Percentiles rank a stretch among this genome's conserved stretches.
These are phyloP conservation scores for Barypeithes pellucidus DNA, from an alignment of 2,888 invertebrate genomes.

Conservation along the genomic window DNA sequence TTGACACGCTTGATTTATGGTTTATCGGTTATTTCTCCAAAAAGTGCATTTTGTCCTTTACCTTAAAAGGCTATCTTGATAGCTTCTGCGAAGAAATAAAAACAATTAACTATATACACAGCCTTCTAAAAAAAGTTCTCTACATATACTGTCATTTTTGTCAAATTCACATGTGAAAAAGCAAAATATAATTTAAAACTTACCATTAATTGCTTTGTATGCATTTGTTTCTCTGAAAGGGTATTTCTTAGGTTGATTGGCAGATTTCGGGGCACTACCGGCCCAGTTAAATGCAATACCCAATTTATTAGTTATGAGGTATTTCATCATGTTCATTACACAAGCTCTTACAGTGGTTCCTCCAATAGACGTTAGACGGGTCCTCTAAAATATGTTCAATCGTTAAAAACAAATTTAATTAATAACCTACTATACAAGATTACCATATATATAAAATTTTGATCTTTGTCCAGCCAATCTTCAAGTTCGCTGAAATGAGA, in stretches of 20 bases:
- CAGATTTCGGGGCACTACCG: no score
- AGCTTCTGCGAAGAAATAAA: background rate
- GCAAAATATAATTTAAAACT: background rate
- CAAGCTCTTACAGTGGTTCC: no score
- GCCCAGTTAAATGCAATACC: no score
- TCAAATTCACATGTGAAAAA: no score
- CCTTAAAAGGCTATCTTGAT: background rate
- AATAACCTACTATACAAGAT: background rate
- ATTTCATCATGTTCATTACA: no score
- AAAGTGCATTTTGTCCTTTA: background rate
- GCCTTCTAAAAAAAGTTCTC: no score
- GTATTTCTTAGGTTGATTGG: conserved; percentile 16
- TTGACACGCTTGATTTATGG: conserved; percentile 19
- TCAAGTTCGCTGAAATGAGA: background rate
- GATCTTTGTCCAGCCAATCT: conserved; percentile 26
- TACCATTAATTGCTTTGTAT: conserved; percentile 14
- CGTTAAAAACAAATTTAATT: no score
- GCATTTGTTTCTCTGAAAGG: conserved; percentile 19
- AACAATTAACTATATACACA: no score
- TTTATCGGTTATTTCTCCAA: conserved; percentile 15
- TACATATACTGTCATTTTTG: no score
- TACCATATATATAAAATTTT: conserved; percentile 41
- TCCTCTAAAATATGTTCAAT: no score
- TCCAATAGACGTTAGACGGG: no score
- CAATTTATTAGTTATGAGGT: no score